Percentiles rank a stretch among this genome's conserved stretches.
These are phyloP conservation scores for Dolichallabes microphthalmus DNA, from an alignment of 2,113 vertebrate species.

Conservation along the genomic window DNA sequence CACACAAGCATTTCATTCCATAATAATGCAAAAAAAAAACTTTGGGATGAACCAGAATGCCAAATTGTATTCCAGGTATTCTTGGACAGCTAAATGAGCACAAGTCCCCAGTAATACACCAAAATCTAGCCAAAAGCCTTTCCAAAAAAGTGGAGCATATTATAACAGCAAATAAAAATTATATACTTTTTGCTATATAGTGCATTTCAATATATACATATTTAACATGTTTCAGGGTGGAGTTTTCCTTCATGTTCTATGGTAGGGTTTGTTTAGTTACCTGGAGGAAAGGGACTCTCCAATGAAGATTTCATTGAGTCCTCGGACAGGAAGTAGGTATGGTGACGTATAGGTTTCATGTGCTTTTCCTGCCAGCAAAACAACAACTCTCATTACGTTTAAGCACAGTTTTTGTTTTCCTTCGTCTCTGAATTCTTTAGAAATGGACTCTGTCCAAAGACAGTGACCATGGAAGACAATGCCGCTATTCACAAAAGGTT, in stretches of 20 bases:
- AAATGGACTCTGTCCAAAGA: neutral
- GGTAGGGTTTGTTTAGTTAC: constrained; percentile 62
- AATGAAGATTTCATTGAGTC: constrained; percentile 96
- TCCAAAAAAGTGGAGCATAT: neutral
- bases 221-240: neutral
- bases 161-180: neutral
- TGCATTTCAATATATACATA: neutral
- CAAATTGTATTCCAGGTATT: neutral
- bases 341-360: constrained; percentile 73
- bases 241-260: neutral
- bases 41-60: neutral
- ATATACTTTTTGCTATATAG: neutral
- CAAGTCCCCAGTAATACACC: neutral
- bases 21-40: neutral
- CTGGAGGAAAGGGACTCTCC: constrained; percentile 97
- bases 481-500: neutral
- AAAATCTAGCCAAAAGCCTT: neutral
- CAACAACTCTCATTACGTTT: neutral
- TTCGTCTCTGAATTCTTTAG: neutral
- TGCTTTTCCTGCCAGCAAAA: constrained; percentile 58
- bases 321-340: constrained; percentile 85
- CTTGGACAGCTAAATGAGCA: neutral
- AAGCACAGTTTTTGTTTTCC: neutral
- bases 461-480: constrained; percentile 1
- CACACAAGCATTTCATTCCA: too few species aligned